These are phyloP conservation scores for Caloenas nicobarica DNA, from an alignment of 2,113 vertebrate genomes.

Conservation along the genomic window DNA sequence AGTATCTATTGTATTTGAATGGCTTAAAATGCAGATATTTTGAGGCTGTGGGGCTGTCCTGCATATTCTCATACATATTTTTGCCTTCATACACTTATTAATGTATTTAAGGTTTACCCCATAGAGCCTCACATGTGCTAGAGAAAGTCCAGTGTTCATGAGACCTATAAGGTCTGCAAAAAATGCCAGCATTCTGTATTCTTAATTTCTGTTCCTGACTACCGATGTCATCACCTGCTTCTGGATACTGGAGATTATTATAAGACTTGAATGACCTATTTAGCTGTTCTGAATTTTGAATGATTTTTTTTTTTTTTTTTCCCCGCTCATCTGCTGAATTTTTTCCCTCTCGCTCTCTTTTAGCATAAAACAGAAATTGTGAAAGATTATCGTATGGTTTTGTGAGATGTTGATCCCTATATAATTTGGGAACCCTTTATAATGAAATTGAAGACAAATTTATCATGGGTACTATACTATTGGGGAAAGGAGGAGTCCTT, in stretches of 20 bases:
- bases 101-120: not conserved
- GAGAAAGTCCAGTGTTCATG: not conserved
- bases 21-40: constrained; percentile 20
- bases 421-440: not conserved
- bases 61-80: not conserved
- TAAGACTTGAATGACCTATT: constrained; percentile 68
- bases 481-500: not conserved
- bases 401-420: not conserved
- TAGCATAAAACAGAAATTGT: not conserved
- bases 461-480: not conserved
- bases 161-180: not conserved
- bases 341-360: not conserved
- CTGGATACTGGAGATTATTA: constrained; percentile 40
- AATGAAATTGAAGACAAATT: not conserved
- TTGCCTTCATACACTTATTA: not conserved
- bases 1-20: not conserved
- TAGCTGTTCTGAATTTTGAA: constrained; percentile 54
- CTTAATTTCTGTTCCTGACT: constrained; percentile 6
- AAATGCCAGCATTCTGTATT: not conserved
- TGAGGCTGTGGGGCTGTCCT: not conserved
- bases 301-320: not conserved
- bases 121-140: not conserved
- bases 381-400: not conserved
- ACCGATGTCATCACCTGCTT: constrained; percentile 3
- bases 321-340: not conserved